These are phyloP conservation scores for Syngnathoides biaculeatus DNA, from an alignment of 2,113 vertebrate genomes.

Conservation along the genomic window DNA sequence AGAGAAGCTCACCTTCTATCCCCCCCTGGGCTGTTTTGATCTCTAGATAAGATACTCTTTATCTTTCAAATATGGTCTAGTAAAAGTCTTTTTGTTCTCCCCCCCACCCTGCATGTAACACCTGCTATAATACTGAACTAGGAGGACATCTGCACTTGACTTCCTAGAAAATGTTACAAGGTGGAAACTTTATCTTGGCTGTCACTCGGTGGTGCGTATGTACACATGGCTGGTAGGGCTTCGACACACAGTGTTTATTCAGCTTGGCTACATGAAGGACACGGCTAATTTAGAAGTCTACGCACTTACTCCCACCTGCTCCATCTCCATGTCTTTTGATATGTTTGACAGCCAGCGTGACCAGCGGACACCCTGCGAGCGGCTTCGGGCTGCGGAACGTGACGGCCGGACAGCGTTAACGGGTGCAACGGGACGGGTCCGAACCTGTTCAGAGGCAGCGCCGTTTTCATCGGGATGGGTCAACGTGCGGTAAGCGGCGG, in stretches of 20 bases:
- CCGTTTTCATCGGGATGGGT: conserved; percentile 79
- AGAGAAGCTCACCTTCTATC: conserved; percentile 99
- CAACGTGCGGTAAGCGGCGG: conserved; percentile 69
- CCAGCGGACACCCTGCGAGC: conserved; percentile 41
- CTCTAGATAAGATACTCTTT: conserved; percentile 75
- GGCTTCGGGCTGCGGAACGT: not conserved
- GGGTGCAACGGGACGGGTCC: not conserved
- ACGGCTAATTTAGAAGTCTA: conserved; percentile 9
- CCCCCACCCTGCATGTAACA: too few relatives aligned
- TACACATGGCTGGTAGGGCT: conserved; percentile 1
- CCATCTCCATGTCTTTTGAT: conserved; percentile 11
- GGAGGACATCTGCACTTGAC: conserved; percentile 77
- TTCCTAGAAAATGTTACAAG: conserved; percentile 78
- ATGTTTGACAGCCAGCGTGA: conserved; percentile 26
- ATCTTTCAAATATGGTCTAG: conserved; percentile 76
- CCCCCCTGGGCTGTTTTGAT: conserved; percentile 81
- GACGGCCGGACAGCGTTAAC: not conserved
- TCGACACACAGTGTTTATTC: conserved; percentile 18
- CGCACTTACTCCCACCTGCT: not conserved
- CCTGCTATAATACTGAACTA: conserved; percentile 88
- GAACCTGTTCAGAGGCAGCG: conserved; percentile 60
- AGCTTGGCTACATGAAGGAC: conserved; percentile 27
- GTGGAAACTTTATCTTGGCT: conserved; percentile 83
- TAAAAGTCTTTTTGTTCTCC: conserved; percentile 90
- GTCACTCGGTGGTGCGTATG: conserved; percentile 3